Evolutionary conservation across 1,140 invertebrate species (phyloP).

Genomic region (Ceratitis capitata): DNA sequence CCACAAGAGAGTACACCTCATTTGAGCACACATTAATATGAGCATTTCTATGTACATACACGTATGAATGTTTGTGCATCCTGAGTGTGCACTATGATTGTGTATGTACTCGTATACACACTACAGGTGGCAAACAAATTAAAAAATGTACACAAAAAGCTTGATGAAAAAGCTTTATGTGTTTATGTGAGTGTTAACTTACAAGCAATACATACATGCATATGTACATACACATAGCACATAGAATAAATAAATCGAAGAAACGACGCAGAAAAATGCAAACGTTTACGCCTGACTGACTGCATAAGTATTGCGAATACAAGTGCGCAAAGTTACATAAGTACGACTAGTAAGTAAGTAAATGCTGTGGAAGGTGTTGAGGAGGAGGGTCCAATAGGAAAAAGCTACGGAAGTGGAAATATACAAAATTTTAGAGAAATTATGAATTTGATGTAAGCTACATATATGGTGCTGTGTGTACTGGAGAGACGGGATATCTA

Average conservation of each 20-base stretch:
- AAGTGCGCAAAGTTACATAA: background rate
- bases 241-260: conserved; percentile 20
- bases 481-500: too few relatives aligned
- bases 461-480: too few relatives aligned
- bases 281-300: background rate
- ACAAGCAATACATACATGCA: too few relatives aligned
- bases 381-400: too few relatives aligned
- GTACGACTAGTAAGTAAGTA: background rate
- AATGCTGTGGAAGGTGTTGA: too few relatives aligned
- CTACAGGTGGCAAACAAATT: conserved; percentile 33
- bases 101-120: background rate
- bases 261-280: conserved; percentile 31
- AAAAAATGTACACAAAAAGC: background rate
- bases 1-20: background rate
- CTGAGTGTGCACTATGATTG: background rate
- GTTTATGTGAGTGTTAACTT: background rate
- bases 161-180: background rate
- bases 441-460: too few relatives aligned
- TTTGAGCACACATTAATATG: background rate
- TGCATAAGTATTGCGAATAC: conserved; percentile 19
- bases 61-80: background rate
- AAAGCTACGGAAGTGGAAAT: too few relatives aligned
- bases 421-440: too few relatives aligned
- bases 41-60: background rate
- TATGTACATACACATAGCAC: background rate